Base-by-base conservation (phyloP, 2,113 vertebrate species). In the Pachypanchax playfairii region DNA sequence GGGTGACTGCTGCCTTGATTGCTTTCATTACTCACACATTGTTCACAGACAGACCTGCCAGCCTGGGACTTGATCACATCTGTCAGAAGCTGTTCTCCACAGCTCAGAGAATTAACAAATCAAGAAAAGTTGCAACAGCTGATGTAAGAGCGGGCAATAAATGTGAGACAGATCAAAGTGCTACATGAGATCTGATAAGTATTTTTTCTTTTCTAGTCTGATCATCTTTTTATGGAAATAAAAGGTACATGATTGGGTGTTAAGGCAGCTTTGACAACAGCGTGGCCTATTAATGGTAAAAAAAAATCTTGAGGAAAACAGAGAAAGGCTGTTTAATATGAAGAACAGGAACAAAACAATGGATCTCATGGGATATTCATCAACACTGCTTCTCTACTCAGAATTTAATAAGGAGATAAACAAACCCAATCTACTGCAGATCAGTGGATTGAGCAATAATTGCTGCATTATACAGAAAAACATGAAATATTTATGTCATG, bases 321-420 rank as follows among this genome's bases (percentile, higher is more conserved):
- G 73, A 76, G 58, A 64, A 35, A 77, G 77, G 85, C 60, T 75
- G 65, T 53, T 66, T 29, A 22, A 52, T 55, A 62, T 53, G 28
- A 66, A 65, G 31, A 14, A 53, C 48, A 39, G 55, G 13, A 76
- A 73, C 29, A 66, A 71, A 76, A 81, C 77, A 76, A 80, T 79
- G 68, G 17, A 55, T 55, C 73, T 73, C 70, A 79, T 83, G 8
- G 72, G 83, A 83, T 81, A 85, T 85, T 86, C 79, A 88, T 85
- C 49, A 62, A 47, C 28, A 50, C 63, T 56, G 72, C 70, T 67
- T 43, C 81, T 80, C 41, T 54, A 69, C 67, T 69, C 55, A 0
- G 41, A 66, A 72, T 83, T 84, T 73, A 86, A 86, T 88, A 79
- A 78, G 77, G 50, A 77, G 62, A 38, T 66, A 82, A 84, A 86